phyloP scores from a whole-genome alignment of 2,113 vertebrate species.

The Tichodroma muraria region DNA sequence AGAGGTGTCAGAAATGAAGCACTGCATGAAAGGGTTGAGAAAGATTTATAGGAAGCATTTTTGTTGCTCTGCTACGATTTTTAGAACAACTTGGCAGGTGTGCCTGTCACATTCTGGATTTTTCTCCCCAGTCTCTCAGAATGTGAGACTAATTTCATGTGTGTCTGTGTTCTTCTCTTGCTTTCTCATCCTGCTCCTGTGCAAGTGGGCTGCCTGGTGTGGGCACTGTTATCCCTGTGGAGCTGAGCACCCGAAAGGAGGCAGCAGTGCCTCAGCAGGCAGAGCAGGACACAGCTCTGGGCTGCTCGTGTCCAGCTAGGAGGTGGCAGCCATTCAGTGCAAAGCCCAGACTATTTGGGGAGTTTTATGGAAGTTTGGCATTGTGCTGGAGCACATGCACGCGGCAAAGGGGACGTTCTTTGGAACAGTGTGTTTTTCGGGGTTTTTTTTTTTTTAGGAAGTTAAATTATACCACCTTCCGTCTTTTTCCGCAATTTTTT shows the following conservation, averaged over 20 bases:
- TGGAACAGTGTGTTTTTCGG: not conserved
- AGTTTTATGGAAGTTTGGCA: not conserved
- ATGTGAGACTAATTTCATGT: accelerated
- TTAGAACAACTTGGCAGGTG: not conserved
- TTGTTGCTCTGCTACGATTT: not conserved
- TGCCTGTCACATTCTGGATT: not conserved
- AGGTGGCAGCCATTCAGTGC: not conserved
- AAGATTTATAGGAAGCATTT: not conserved
- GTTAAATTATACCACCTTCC: not conserved
- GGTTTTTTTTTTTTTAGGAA: not conserved
- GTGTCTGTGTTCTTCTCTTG: not conserved
- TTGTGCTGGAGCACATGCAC: not conserved
- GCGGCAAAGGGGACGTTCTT: not conserved
- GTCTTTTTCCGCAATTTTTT: not conserved
- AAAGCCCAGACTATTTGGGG: not conserved
- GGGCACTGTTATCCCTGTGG: accelerated
- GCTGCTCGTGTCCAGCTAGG: accelerated
- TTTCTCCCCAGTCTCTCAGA: not conserved
- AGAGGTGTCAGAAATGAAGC: not conserved
- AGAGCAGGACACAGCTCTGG: not conserved
- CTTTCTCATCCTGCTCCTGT: not conserved
- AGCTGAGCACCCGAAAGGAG: not conserved
- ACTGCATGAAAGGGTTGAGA: not conserved
- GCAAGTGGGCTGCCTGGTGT: no score
- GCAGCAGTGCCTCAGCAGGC: not conserved